Evolutionary conservation across 2,888 invertebrate species (phyloP).

Genomic region (Lysandra bellargus): DNA sequence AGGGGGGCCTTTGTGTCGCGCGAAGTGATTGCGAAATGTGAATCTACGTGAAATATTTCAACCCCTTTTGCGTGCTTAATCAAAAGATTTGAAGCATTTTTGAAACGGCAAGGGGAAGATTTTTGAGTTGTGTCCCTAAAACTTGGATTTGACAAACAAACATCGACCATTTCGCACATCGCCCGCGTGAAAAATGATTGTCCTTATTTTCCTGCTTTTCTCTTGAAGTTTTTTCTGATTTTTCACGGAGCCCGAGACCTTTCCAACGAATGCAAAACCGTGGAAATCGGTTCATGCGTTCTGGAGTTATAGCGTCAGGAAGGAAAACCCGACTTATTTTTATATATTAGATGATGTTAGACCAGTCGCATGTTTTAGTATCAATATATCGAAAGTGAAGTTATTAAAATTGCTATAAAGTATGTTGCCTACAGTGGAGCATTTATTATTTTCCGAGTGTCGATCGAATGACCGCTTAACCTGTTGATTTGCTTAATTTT

Average conservation of each 20-base stretch:
- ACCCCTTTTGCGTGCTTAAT: constrained; percentile 6
- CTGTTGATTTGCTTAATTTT: no score
- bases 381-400: not conserved
- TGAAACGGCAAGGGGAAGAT: not conserved
- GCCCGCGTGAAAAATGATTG: no score
- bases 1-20: constrained; percentile 15
- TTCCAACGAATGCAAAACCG: no score
- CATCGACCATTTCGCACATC: not conserved
- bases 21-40: constrained; percentile 12
- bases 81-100: constrained; percentile 12
- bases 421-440: no score
- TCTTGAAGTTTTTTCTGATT: no score
- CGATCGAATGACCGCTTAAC: no score
- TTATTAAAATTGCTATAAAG: not conserved
- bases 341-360: not conserved
- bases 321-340: no score
- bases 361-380: not conserved
- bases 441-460: no score
- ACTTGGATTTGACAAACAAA: not conserved
- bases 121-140: not conserved
- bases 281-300: no score
- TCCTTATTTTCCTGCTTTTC: no score
- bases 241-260: no score
- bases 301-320: no score
- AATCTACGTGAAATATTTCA: not conserved